Conservation (phyloP, 2,888 invertebrate genomes). For the Andrena trimmerana region DNA sequence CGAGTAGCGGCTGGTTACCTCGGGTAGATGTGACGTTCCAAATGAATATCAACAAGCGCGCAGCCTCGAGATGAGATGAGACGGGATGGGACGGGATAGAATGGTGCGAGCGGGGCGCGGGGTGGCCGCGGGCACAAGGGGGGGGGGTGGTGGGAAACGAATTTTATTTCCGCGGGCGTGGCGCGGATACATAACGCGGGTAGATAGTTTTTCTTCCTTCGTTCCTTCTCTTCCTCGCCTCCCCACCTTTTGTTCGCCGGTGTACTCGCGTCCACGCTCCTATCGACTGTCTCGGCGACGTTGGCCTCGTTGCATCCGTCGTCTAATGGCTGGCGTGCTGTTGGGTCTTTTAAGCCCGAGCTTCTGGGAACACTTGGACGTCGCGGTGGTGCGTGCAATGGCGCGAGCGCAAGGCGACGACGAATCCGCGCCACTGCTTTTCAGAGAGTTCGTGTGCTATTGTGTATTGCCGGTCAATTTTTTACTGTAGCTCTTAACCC, state of each 20-base stretch:
- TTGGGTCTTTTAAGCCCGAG: not conserved
- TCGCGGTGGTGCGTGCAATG: not conserved
- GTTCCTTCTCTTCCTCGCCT: slow-evolving; percentile 13
- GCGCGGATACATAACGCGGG: slow-evolving; percentile 61
- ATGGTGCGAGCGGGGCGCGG: not conserved
- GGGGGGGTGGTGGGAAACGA: slow-evolving; percentile 47
- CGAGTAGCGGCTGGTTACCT: slow-evolving; percentile 66
- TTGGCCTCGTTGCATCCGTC: not conserved
- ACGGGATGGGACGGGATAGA: slow-evolving; percentile 12
- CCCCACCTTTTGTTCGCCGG: not conserved
- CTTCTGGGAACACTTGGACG: not conserved
- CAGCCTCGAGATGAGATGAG: slow-evolving; percentile 62
- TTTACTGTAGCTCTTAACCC: no score
- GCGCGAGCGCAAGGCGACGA: not conserved
- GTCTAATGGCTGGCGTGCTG: not conserved
- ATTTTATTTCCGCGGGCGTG: slow-evolving; percentile 75
- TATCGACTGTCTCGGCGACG: slow-evolving; percentile 26
- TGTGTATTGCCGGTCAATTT: no score
- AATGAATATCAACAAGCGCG: slow-evolving; percentile 75
- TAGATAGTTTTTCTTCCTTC: slow-evolving; percentile 51
- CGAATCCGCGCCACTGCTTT: not conserved
- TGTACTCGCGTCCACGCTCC: not conserved
- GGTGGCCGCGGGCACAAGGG: not conserved
- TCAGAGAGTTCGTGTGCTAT: not conserved
- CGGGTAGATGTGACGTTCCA: slow-evolving; percentile 73